A percentile compares a stretch with the other conserved stretches of the same genome.
Evolutionary conservation across 2,888 invertebrate species (phyloP).

Genomic region (Seladonia tumulorum): DNA sequence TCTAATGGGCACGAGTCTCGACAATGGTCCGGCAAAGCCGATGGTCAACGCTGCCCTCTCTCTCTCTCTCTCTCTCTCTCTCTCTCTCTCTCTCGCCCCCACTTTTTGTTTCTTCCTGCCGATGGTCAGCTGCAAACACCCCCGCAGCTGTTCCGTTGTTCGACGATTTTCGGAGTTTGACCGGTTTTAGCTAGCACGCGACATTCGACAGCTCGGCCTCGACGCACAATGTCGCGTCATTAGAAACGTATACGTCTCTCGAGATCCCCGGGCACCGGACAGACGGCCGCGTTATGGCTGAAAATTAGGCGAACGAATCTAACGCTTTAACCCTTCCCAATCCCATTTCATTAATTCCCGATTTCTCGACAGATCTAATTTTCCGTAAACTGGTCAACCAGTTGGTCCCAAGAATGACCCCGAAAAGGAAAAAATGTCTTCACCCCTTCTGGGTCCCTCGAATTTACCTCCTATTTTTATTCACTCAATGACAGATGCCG

Average conservation of each 20-base stretch:
- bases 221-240: neutral
- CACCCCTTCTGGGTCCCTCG: neutral
- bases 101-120: conserved; percentile 51
- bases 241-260: neutral
- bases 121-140: conserved; percentile 72
- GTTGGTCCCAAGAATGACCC: neutral
- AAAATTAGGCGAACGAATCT: neutral
- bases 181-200: conserved; percentile 14
- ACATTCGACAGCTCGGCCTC: conserved; percentile 5
- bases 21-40: conserved; percentile 65
- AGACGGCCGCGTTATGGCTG: neutral
- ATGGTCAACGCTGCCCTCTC: conserved; percentile 61
- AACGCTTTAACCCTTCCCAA: neutral
- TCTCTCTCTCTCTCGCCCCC: conserved; percentile 42
- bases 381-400: neutral
- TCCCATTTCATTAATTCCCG: accelerated
- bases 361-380: neutral
- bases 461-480: neutral
- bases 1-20: conserved; percentile 76
- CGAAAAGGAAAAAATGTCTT: neutral
- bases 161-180: conserved; percentile 28
- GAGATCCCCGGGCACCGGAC: neutral
- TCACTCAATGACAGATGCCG: too few species aligned
- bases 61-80: too few species aligned
- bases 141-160: conserved; percentile 65